Percentiles rank a stretch among this genome's conserved stretches.
These are phyloP conservation scores for Euplagia quadripunctaria DNA, from an alignment of 2,888 invertebrate species.

Conservation along the genomic window DNA sequence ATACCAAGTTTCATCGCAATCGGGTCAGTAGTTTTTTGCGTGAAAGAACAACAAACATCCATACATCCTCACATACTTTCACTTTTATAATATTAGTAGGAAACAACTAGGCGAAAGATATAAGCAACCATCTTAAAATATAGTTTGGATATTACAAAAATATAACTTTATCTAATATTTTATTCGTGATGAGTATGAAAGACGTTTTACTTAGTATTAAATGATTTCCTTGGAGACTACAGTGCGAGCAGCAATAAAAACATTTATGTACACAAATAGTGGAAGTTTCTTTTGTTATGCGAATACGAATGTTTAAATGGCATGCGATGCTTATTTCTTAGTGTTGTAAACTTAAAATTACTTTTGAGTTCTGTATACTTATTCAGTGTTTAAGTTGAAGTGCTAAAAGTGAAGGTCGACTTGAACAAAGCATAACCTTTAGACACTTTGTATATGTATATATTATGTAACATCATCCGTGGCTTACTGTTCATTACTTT, in stretches of 20 bases:
- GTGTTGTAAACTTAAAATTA: no score
- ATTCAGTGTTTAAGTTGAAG: no score
- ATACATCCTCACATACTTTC: not conserved
- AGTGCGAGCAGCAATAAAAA: not conserved
- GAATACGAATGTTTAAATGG: conserved; percentile 8
- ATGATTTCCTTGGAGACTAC: conserved; percentile 9
- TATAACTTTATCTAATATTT: not conserved
- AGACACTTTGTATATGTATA: no score
- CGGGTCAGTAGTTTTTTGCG: no score
- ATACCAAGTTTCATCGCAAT: no score
- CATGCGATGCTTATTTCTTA: conserved; percentile 5
- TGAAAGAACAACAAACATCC: not conserved
- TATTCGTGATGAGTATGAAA: conserved; percentile 3
- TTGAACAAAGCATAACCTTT: no score
- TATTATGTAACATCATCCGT: no score
- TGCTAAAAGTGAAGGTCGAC: no score
- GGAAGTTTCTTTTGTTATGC: conserved; percentile 14
- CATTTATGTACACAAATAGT: conserved; percentile 4
- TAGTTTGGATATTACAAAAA: not conserved
- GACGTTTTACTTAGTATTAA: conserved; percentile 4
- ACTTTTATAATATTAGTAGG: no score
- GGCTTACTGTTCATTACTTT: no score
- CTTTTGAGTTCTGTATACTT: no score
- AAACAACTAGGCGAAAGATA: not conserved
- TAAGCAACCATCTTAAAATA: not conserved